Conservation (phyloP, 2,113 vertebrate species). For the Ctenomys sociabilis region DNA sequence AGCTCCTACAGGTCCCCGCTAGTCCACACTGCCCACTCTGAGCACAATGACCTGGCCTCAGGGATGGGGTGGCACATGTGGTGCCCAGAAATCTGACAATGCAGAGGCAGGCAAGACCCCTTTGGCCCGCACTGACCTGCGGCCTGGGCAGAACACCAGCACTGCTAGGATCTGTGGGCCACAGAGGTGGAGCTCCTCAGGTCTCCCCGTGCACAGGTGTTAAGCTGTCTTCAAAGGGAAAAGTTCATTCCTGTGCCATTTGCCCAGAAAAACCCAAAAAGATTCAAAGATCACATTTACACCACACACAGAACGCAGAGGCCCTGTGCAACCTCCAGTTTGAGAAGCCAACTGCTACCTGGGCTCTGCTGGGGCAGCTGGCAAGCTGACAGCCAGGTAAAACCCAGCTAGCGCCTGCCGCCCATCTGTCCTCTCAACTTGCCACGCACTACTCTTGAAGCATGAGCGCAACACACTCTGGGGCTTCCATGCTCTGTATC, state of each 20-base stretch:
- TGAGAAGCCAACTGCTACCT: background rate
- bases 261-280: background rate
- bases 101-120: background rate
- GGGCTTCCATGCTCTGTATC: accelerated
- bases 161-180: no score
- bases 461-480: background rate
- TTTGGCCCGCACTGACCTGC: background rate
- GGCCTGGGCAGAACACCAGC: background rate
- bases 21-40: background rate
- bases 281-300: background rate
- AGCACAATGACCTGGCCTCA: background rate
- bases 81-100: no score
- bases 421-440: background rate
- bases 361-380: accelerated
- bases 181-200: accelerated
- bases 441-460: background rate
- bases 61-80: no score
- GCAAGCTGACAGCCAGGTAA: accelerated
- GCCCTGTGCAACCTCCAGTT: background rate
- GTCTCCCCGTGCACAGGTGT: background rate
- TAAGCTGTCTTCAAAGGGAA: background rate
- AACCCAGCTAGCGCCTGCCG: accelerated
- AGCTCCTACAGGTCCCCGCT: no score
- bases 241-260: background rate
- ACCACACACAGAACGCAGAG: background rate